phyloP scores from a whole-genome alignment of 2,113 vertebrate species.

The Cygnus buccinator region DNA sequence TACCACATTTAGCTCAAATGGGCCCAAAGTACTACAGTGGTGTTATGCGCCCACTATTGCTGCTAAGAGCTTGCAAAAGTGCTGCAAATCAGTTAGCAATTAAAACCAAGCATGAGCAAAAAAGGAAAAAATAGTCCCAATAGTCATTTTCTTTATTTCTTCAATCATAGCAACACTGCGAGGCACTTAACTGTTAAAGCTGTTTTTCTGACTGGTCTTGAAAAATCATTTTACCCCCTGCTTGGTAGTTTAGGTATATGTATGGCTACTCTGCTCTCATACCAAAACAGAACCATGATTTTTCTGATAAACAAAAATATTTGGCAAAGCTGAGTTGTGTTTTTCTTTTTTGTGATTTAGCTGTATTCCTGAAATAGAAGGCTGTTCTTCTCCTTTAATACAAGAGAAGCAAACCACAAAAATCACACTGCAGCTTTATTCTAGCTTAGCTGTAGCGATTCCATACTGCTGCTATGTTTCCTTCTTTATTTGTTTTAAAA shows the following conservation, averaged over 20 bases:
- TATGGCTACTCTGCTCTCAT: neutral
- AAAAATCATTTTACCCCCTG: neutral
- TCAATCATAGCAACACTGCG: neutral
- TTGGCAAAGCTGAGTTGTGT: neutral
- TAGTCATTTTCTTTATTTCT: neutral
- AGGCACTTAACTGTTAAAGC: neutral
- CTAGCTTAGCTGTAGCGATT: neutral
- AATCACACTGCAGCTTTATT: neutral
- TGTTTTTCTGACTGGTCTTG: neutral
- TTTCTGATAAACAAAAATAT: neutral
- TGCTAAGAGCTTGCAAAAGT: neutral
- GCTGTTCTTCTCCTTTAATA: neutral
- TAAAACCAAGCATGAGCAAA: neutral
- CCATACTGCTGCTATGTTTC: neutral
- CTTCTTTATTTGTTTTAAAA: neutral
- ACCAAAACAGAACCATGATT: neutral
- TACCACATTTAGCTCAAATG: neutral
- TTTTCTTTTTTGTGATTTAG: neutral
- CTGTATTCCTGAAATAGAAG: neutral
- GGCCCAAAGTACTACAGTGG: neutral
- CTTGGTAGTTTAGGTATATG: neutral
- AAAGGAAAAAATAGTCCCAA: accelerated
- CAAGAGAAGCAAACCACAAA: neutral
- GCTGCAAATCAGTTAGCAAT: neutral
- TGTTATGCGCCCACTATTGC: neutral